Base-by-base conservation (phyloP, 1,140 invertebrate species). In the Himalopsyche phryganea region DNA sequence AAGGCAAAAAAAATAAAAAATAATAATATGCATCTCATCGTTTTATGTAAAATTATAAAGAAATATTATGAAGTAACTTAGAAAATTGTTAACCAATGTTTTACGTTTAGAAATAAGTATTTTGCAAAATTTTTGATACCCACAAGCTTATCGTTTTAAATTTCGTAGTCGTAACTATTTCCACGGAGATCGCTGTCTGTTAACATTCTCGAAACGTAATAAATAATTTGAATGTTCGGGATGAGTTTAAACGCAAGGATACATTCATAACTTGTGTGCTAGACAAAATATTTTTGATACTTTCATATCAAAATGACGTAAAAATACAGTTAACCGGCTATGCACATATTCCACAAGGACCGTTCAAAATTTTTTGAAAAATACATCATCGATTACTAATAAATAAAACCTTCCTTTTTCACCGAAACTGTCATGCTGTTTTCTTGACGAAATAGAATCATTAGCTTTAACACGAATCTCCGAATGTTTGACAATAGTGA, bases 261-360 rank as follows among this genome's bases (percentile, higher is more conserved):
- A 23, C 46, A 40, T 38, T 55, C 53, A 20, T 35, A 47, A 51
- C 40, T 69, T 66, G 68, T 70, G 68, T 68, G 71, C 66, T 73
- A 74, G 71, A 76, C 73, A 73, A 74, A 72, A 78, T 79, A 79
- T 79, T 79, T 79, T 79, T 78, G 75, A 77, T 79, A 79, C 76
- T 77, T 79, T 79, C 76, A 79, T 79, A 78, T 64, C 61, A 58
- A 60, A 60, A 60, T 63, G 46, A 41, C 56, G 52, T 50, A 49
- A 57, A 57, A 58, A 60, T 38, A 47, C 53, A 28, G 54, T 64
- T 58, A 55, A 60, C 50, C 36, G 52, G 42, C 60, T 45, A 44
- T 56, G 19, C 50, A 53, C 58, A 49, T 54, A 52, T 28, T 28
- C 23, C 23, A 28, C 23, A 28, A 28, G 3, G 23, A 5, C 23